Conservation (phyloP, 2,888 invertebrate species). For the Dione juno region DNA sequence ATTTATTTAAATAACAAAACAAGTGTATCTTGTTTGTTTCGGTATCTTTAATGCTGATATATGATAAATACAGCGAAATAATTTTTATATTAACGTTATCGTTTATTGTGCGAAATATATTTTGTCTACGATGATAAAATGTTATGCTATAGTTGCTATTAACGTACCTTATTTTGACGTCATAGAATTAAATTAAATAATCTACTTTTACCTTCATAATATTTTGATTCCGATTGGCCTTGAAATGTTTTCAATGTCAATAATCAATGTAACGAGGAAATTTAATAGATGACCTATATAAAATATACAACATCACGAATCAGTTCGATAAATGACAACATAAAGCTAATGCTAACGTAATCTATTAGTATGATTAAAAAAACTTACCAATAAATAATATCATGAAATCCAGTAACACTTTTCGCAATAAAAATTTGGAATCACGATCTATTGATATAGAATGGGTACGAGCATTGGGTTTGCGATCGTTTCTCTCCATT, state of each 20-base stretch:
- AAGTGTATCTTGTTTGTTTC: slow-evolving; percentile 3
- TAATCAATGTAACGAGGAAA: slow-evolving; percentile 19
- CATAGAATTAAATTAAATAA: slow-evolving; percentile 5
- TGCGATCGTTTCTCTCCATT: slow-evolving; percentile 77
- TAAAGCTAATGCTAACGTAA: slow-evolving; percentile 3
- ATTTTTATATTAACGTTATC: slow-evolving; percentile 8
- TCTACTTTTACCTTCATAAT: slow-evolving; percentile 9
- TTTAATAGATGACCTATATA: neutral
- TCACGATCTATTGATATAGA: slow-evolving; percentile 81
- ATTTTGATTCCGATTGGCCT: slow-evolving; percentile 30
- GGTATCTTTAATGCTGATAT: slow-evolving; percentile 16
- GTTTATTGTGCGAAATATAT: slow-evolving; percentile 27
- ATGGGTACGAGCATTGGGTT: slow-evolving; percentile 68
- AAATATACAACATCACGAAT: neutral
- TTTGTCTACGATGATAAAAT: slow-evolving; percentile 35
- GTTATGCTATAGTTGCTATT: neutral
- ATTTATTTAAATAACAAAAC: slow-evolving; percentile 19
- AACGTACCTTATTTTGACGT: slow-evolving; percentile 20
- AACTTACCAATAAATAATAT: slow-evolving; percentile 87
- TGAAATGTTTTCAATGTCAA: slow-evolving; percentile 41
- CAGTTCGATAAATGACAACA: neutral
- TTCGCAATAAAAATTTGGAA: slow-evolving; percentile 83
- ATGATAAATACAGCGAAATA: slow-evolving; percentile 11
- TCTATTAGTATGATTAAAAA: slow-evolving; percentile 16
- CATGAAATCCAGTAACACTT: slow-evolving; percentile 86